These are phyloP conservation scores for Lucilia cuprina DNA, from an alignment of 1,140 invertebrate species.

Conservation along the genomic window DNA sequence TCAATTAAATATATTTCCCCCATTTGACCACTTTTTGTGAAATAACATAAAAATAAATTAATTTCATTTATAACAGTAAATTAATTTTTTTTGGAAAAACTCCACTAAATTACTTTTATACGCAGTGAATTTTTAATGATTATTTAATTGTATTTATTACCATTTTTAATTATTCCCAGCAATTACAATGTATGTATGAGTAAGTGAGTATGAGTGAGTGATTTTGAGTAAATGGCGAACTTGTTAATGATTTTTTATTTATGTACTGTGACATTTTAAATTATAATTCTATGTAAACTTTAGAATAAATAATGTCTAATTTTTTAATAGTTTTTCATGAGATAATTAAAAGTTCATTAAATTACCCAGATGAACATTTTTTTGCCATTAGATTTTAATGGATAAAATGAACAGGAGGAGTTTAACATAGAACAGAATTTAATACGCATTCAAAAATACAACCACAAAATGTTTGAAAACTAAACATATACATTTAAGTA, in stretches of 20 bases:
- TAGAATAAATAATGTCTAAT: not conserved
- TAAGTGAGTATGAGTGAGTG: too few species aligned
- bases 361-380: not conserved
- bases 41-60: too few species aligned
- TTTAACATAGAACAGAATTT: not conserved
- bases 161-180: too few species aligned
- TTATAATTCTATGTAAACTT: not conserved
- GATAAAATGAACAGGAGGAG: not conserved
- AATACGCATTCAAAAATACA: not conserved
- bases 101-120: too few species aligned
- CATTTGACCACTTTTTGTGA: too few species aligned
- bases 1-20: too few species aligned
- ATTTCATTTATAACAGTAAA: too few species aligned
- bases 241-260: not conserved
- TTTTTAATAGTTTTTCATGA: not conserved
- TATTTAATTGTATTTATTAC: too few species aligned
- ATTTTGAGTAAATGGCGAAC: too few species aligned
- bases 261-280: not conserved
- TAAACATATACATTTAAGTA: not conserved
- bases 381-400: not conserved
- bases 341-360: constrained; percentile 4
- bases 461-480: not conserved
- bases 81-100: too few species aligned
- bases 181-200: too few species aligned
- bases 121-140: too few species aligned